Base-by-base conservation (phyloP, 2,113 vertebrate genomes). In the Labrus mixtus region DNA sequence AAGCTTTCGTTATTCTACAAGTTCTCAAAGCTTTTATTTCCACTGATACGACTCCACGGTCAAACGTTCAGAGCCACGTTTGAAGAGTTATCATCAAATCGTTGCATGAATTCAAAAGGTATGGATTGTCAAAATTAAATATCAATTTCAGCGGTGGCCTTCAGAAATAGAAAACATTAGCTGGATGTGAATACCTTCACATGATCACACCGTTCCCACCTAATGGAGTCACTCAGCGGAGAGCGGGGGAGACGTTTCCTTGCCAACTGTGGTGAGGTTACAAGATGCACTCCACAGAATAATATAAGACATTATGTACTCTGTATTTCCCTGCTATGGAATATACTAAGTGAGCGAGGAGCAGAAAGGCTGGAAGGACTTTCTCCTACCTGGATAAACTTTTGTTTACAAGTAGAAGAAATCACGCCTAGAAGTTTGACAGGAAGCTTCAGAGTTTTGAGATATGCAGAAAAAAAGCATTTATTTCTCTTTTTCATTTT, bases 191-290 rank as follows among this genome's bases (percentile, higher is more conserved):
- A 74, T n/a, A 64, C 54, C n/a, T 57, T 0, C 33, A 68, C 22
- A 36, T 11, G 29, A 4, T 64, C 50, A 29, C 59, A 76, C 76
- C 59, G 29, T 7, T 64, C 50, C 29, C 64, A 76, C 76, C 64
- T 60, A 56, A 76, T 65, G 23, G 20, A 71, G 68, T 54, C 68
- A 29, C 57, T 75, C 75, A 11, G 66, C 0, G 45, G 36, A 58
- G 79, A 74, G 25, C 13, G 46, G 29, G 54, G 56, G 65, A 76
- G 66, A 69, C 0, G 89, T 90, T 89, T 86, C 87, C 85, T 68
- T 89, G 89, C 85, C 87, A 79, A 89, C 87, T 55, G 5, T 41
- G 43, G 13, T 1, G 51, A 73, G 76, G 86, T 83, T 76, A 90
- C 33, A 58, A 76, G 79, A 76, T 78, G 16, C 75, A 79, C 3